Evolutionary conservation across 1,140 invertebrate genomes (phyloP), one percentile per base, ranked within the genome.

Genomic region (Pentalonia nigronervosa): DNA sequence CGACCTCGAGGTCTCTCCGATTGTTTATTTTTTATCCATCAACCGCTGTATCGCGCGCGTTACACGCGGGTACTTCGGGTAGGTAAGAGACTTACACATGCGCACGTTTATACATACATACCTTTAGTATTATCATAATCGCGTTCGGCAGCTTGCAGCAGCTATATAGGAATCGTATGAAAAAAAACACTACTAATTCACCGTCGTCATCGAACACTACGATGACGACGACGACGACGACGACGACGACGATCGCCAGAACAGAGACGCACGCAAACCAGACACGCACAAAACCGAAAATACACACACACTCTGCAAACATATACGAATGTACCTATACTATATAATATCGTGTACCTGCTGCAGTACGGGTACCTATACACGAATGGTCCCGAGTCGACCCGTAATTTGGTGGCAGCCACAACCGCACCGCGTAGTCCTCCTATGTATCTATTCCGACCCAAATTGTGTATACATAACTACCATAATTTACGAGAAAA

Each of bases 1-100:
- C 56, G 67, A 91, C 90, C 90, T 91, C 90, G 34, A 91, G 90
- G 90, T 41, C 90, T 91, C 90, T 56, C 17, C 56, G 90, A 91
- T 91, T 91, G 90, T 91, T 91, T 91, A 48, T 91, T 11, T 30
- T 91, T 76, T 91, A 50, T 47, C 56, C 36, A 45, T 47, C 56
- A 11, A n/a, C 89, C 11, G 56, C 50, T 21, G 36, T 25, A 41
- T 8, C 48, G 88, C 45, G 53, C 90, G 90, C 60, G 56, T 91
- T 91, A 91, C 67, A 83, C 90, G 34, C 90, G 23, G 30, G 41
- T 45, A 91, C 67, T 91, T 91, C 45, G 45, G 90, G 47, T 91
- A 76, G 45, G 90, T 30, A 30, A 30, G 30, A 88, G 30, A 23
- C 90, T 20, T 67, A n/a, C 67, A 60, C 20, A 50, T 50, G 60